Evolutionary conservation across 2,888 invertebrate species (phyloP).

Genomic region (Nomada fucata): DNA sequence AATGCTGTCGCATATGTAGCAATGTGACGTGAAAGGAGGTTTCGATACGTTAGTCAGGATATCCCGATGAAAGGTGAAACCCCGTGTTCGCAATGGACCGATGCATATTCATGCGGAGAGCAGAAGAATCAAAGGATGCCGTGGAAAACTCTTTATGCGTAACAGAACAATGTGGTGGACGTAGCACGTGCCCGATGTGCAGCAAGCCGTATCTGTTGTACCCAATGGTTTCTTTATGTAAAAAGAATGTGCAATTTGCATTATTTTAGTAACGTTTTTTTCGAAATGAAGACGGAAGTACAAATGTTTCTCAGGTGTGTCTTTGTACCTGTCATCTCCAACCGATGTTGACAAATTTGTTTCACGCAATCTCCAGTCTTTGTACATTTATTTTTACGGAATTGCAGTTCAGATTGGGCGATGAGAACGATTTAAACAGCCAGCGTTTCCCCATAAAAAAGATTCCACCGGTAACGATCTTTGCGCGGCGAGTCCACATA

Average conservation of each 20-base stretch:
- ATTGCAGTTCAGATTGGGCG: neutral
- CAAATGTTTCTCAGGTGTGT: neutral
- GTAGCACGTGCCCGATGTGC: conserved; percentile 13
- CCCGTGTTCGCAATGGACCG: conserved; percentile 27
- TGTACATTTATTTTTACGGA: neutral
- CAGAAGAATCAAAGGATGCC: conserved; percentile 35
- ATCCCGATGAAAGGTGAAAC: conserved; percentile 35
- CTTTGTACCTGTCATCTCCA: neutral
- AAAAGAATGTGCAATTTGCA: neutral
- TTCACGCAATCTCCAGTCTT: too few species aligned
- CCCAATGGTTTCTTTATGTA: neutral
- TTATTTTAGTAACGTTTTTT: too few species aligned
- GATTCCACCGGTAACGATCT: conserved; percentile 40
- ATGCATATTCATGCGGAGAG: conserved; percentile 43
- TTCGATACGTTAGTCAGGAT: conserved; percentile 22
- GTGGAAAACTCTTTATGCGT: conserved; percentile 17
- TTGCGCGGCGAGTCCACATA: conserved; percentile 23
- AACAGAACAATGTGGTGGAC: conserved; percentile 26
- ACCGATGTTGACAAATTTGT: too few species aligned
- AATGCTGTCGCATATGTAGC: neutral
- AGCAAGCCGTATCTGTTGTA: neutral
- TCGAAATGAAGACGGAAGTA: neutral
- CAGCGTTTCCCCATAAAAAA: conserved; percentile 1
- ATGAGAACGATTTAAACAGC: neutral
- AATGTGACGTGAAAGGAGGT: neutral